Evolutionary conservation across 2,888 invertebrate species (phyloP).

Genomic region (Drosophila prolongata): DNA sequence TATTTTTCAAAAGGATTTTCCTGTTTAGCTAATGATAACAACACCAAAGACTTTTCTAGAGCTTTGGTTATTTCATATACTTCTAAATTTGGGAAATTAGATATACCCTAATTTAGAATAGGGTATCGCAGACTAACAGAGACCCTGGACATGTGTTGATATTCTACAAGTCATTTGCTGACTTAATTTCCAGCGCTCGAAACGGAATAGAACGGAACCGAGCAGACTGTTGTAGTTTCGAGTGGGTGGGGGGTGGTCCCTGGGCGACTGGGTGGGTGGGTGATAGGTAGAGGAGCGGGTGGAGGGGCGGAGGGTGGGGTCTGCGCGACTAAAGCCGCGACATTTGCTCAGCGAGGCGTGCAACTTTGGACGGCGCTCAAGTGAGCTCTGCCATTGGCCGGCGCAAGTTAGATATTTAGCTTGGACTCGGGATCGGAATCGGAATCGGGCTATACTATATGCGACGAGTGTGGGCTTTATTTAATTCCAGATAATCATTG

Average conservation of each 20-base stretch:
- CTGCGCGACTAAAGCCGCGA: constrained; percentile 30
- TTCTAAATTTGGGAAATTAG: not conserved
- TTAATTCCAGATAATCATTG: constrained; percentile 79
- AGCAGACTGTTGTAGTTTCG: constrained; percentile 29
- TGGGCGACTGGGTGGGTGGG: not conserved
- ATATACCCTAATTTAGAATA: not conserved
- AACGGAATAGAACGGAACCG: constrained; percentile 52
- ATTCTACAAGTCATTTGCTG: constrained; percentile 83
- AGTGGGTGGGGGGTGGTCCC: constrained; percentile 1
- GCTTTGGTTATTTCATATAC: no score
- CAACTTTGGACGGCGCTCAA: constrained; percentile 77
- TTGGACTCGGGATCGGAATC: not conserved
- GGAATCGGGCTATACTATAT: constrained; percentile 31
- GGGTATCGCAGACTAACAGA: constrained; percentile 23
- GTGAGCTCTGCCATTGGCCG: constrained; percentile 67
- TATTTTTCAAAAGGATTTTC: not conserved
- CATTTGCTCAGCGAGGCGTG: constrained; percentile 80
- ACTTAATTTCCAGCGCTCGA: constrained; percentile 78
- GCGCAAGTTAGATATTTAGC: constrained; percentile 33
- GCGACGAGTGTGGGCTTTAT: constrained; percentile 56
- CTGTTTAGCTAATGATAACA: no score
- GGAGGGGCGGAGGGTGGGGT: constrained; percentile 4
- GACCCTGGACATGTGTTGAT: constrained; percentile 49
- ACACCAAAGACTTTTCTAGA: not conserved
- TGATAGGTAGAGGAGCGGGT: not conserved